These are phyloP conservation scores for Eubucco bourcierii DNA, from an alignment of 2,113 vertebrate genomes.

Conservation along the genomic window DNA sequence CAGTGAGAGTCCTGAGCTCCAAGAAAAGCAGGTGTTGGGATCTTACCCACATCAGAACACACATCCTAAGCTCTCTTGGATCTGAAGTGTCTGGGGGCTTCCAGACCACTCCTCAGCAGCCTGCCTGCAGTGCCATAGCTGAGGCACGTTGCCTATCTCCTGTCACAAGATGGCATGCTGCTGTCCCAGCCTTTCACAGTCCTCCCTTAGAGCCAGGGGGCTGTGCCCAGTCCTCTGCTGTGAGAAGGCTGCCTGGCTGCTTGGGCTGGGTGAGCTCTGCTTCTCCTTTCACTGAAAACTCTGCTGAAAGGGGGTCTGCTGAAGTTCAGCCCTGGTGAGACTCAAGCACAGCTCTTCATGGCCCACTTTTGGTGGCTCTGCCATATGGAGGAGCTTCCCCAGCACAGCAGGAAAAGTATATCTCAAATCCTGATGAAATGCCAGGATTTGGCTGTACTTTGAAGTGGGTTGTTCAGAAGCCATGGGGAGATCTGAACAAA, in stretches of 20 bases:
- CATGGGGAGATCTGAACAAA: background rate
- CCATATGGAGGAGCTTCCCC: accelerated
- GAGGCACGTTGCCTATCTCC: accelerated
- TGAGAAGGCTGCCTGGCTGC: no score
- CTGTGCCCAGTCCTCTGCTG: accelerated
- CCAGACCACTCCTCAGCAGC: background rate
- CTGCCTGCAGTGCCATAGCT: background rate
- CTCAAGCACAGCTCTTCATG: accelerated
- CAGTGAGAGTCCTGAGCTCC: no score
- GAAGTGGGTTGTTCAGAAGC: background rate
- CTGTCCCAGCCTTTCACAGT: background rate
- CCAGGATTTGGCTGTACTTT: background rate
- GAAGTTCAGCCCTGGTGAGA: background rate
- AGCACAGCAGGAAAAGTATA: background rate
- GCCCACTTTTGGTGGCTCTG: background rate
- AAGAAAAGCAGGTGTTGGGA: no score
- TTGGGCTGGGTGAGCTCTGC: no score
- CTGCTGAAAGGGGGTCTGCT: no score
- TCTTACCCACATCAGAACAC: no score
- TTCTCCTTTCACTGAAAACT: background rate
- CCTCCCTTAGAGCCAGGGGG: accelerated
- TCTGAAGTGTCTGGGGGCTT: background rate
- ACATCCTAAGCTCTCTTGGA: no score
- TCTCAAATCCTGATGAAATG: background rate
- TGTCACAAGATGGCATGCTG: no score